phyloP scores from a whole-genome alignment of 2,797 vertebrate genomes.

The Parauchenoglanis ngamensis region DNA sequence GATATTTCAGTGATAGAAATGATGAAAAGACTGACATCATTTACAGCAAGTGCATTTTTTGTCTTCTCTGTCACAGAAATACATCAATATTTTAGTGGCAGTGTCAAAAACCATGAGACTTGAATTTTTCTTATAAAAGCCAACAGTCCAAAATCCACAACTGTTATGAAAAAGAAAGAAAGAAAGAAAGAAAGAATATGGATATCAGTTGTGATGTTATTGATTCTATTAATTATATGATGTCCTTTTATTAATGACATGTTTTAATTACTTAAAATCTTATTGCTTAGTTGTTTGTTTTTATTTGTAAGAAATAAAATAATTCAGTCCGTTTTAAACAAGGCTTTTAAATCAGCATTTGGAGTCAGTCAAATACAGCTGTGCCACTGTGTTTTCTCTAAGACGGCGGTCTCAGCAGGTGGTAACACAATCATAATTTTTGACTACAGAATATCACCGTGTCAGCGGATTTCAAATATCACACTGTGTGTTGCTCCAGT shows the following conservation, averaged over 20 bases:
- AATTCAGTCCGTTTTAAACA: not conserved
- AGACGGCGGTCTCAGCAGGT: not conserved
- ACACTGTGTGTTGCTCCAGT: not conserved
- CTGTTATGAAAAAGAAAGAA: not conserved
- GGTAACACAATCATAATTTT: not conserved
- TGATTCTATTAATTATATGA: not conserved
- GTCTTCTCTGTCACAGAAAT: slow-evolving; percentile 1
- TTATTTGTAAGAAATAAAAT: not conserved
- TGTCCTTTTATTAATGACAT: not conserved
- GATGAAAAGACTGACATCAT: slow-evolving; percentile 6
- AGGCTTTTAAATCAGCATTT: not conserved
- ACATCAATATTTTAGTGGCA: not conserved
- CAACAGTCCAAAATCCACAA: not conserved
- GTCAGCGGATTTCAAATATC: slow-evolving; percentile 7
- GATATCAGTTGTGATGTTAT: not conserved
- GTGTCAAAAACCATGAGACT: not conserved
- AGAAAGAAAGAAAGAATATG: not conserved
- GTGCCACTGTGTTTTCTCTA: not conserved
- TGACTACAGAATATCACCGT: slow-evolving; percentile 5
- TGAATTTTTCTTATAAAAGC: not conserved
- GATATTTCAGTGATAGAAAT: not conserved
- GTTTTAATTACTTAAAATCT: not conserved
- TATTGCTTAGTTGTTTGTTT: not conserved
- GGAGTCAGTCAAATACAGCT: not conserved
- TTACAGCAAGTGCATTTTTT: slow-evolving; percentile 7